Evolutionary conservation across 1,140 invertebrate genomes (phyloP), one percentile per base, ranked within the genome.

Genomic region (Penaeus chinensis): DNA sequence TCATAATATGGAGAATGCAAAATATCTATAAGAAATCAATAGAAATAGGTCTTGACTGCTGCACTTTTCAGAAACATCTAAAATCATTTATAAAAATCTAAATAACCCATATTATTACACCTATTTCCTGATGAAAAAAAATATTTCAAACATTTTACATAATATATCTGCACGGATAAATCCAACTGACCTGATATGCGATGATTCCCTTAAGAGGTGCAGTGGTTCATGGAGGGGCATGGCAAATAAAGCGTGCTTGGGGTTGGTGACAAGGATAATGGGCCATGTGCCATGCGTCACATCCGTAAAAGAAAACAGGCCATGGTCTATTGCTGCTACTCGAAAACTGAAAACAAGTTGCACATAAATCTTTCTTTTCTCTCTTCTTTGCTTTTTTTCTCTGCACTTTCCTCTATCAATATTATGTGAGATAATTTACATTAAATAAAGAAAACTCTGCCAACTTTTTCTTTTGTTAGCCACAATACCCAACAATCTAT

Each of bases 261-360:
- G 97, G 94, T 98, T 98, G 60, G 97, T 98, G 16, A 98, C 94
- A 89, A 98, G 92, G 71, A 96, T 94, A 20, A 97, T 92, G 32
- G 97, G 97, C 96, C 96, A 98, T 66, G 88, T 80, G 60, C 94
- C 93, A 86, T 94, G 95, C 85, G 94, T 93, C 81, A 96, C 93
- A 80, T 99, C 97, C 87, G 95, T 93, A 92, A 98, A 98, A n/a
- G 97, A 96, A 91, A 98, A 95, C 87, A 97, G 92, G 27, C 96
- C 97, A 92, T 98, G 96, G 92, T 99, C 97, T 89, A 98, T 94
- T 37, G 96, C 96, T 69, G 94, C 94, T 42, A 99, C 91, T 27
- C 97, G 94, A 93, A 95, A 97, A 91, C 95, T 96, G 91, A 93
- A 91, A 90, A 89, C 88, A 88, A 74, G 79, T 78, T 61, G 84